A percentile compares a stretch with the other conserved stretches of the same genome.
Conservation (phyloP, 2,888 invertebrate genomes). For the Epirrhoe tristata region DNA sequence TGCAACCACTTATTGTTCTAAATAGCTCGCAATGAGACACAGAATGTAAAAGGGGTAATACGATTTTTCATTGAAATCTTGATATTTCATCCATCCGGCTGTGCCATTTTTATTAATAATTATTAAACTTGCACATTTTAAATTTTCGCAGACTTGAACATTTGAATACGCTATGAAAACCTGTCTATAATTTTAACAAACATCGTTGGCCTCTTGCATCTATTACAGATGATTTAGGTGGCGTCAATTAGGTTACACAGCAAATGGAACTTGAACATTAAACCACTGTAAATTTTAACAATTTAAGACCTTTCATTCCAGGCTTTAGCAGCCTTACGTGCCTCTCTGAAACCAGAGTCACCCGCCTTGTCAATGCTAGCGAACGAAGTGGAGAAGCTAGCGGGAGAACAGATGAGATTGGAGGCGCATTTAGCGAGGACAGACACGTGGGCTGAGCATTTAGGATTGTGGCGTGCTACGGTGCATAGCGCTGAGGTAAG, state of each 20-base stretch:
- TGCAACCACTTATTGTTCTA: too few species aligned
- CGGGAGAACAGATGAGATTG: slow-evolving; percentile 91
- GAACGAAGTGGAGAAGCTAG: slow-evolving; percentile 93
- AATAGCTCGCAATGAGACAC: too few species aligned
- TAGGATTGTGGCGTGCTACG: slow-evolving; percentile 94
- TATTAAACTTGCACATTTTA: too few species aligned
- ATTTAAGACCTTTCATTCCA: slow-evolving; percentile 30
- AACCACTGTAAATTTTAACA: not conserved
- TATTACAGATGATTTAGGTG: too few species aligned
- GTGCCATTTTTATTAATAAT: slow-evolving; percentile 3
- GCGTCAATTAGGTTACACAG: too few species aligned
- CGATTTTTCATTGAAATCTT: not conserved
- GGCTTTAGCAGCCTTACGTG: slow-evolving; percentile 92
- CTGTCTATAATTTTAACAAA: too few species aligned
- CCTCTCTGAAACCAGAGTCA: slow-evolving; percentile 93
- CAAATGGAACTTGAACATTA: too few species aligned
- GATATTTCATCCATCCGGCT: not conserved
- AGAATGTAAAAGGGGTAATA: too few species aligned
- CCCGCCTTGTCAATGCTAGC: slow-evolving; percentile 92
- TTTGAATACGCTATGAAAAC: too few species aligned
- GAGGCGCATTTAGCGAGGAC: slow-evolving; percentile 94
- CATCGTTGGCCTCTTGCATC: too few species aligned
- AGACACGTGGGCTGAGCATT: slow-evolving; percentile 95
- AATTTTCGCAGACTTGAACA: too few species aligned
- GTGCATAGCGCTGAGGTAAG: slow-evolving; percentile 93